A percentile compares a stretch with the other conserved stretches of the same genome.
These are phyloP conservation scores for Prionace glauca DNA, from an alignment of 2,797 vertebrate species.

Conservation along the genomic window DNA sequence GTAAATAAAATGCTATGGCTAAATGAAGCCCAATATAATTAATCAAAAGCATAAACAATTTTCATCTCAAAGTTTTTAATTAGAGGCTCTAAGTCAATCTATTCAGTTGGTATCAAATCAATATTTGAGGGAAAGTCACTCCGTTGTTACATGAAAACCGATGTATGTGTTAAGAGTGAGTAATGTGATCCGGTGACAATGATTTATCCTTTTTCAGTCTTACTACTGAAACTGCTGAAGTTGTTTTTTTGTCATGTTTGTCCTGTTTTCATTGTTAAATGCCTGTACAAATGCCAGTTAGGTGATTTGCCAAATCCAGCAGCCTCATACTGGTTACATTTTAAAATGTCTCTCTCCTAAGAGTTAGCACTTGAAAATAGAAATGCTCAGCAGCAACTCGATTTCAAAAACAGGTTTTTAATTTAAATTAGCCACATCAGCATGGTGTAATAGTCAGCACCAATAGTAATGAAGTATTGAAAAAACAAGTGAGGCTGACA, in stretches of 20 bases:
- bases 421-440: slow-evolving; percentile 8
- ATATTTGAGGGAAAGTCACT: background rate
- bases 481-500: background rate
- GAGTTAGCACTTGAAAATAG: background rate
- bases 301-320: slow-evolving; percentile 10
- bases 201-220: background rate
- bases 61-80: background rate
- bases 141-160: background rate
- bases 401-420: slow-evolving; percentile 3
- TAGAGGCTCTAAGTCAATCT: background rate
- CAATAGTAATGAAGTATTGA: background rate
- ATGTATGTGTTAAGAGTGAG: background rate
- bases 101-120: background rate
- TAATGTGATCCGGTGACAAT: background rate
- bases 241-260: background rate
- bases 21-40: background rate
- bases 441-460: background rate
- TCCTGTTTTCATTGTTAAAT: background rate
- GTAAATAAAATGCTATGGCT: background rate
- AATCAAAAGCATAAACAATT: background rate
- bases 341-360: background rate
- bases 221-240: background rate
- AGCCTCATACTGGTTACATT: background rate
- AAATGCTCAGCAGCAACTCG: background rate
- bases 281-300: background rate